phyloP scores from a whole-genome alignment of 2,888 invertebrate species.

The Apodemia zela region DNA sequence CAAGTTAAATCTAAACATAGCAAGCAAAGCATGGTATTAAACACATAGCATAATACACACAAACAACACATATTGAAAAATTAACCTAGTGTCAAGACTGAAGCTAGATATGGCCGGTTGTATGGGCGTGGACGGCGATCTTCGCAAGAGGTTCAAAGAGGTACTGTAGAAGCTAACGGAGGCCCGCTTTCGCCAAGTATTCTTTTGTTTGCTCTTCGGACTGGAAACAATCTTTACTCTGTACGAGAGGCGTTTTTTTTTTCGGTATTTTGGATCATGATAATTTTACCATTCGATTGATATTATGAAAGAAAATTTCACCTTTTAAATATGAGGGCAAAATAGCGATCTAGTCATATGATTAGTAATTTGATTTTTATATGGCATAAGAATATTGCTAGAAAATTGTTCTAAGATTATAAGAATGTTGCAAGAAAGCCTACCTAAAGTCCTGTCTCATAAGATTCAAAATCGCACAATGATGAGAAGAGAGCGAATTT shows the following conservation, averaged over 20 bases:
- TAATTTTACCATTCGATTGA: no score
- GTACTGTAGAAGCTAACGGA: constrained; percentile 39
- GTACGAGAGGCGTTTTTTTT: background rate
- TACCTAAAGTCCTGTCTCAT: no score
- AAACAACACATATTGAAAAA: constrained; percentile 14
- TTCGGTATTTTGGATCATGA: no score
- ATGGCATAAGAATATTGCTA: no score
- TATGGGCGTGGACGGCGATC: constrained; percentile 38
- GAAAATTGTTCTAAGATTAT: no score
- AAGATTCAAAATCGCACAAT: no score
- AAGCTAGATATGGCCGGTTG: constrained; percentile 42
- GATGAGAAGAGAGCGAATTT: no score
- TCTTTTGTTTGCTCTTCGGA: constrained; percentile 35
- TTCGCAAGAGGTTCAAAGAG: constrained; percentile 37
- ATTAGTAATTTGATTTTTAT: no score
- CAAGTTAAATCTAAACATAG: constrained; percentile 7
- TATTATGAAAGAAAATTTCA: no score
- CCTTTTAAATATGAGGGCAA: no score
- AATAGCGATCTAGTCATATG: no score
- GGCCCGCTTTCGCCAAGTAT: constrained; percentile 50
- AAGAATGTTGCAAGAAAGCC: no score
- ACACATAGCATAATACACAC: background rate
- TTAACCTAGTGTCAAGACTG: constrained; percentile 49
- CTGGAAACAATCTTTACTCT: constrained; percentile 32
- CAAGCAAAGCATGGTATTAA: background rate